Base-by-base conservation (phyloP, 2,797 vertebrate species). In the Hybognathus amarus region DNA sequence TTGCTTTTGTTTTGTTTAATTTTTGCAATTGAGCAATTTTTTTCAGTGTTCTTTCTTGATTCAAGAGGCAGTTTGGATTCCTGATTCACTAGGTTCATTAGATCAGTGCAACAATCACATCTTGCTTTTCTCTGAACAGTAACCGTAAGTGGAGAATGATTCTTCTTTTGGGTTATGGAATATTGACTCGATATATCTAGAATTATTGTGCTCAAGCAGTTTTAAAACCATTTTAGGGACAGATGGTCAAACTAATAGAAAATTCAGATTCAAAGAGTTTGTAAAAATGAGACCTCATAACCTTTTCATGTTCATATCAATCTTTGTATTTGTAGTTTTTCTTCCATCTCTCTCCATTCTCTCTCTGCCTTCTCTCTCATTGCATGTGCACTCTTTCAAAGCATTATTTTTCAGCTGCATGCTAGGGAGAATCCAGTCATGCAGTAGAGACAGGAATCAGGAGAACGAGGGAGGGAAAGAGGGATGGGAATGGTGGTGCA, bases 401-500 rank as follows among this genome's bases (percentile, higher is more conserved):
- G 30, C 50, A 69, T 87, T 56, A 56, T 45, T 50, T 69, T 83
- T 56, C 42, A 68, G 27, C 61, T 54, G n/a, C 66, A 69, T 64
- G 68, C 17, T 76, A 54, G 64, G 73, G 59, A 11, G 12, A 36
- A 54, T 27, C 20, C 17, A 68, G 47, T 38, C 17, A 20, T 24
- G 8, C 24, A 47, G 73, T 67, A 66, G 11, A 70, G 83, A 27
- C 40, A 30, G 27, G 64, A 69, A 42, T 36, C 50, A 70, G 20
- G 66, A 47, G 68, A 73, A 64, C 20, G 56, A 40, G 54, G 8
- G 47, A 52, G 52, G 66, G 61, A 80, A 42, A 56, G 50, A 20
- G 20, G 40, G 33, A 54, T 38, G 47, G 76, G 70, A 52, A 77
- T 80, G 70, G 20, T 45, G 56, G 52, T 86, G 85, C 77, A 82